A percentile compares a stretch with the other conserved stretches of the same genome.
phyloP scores from a whole-genome alignment of 1,140 invertebrate species.

The Orius insidiosus region DNA sequence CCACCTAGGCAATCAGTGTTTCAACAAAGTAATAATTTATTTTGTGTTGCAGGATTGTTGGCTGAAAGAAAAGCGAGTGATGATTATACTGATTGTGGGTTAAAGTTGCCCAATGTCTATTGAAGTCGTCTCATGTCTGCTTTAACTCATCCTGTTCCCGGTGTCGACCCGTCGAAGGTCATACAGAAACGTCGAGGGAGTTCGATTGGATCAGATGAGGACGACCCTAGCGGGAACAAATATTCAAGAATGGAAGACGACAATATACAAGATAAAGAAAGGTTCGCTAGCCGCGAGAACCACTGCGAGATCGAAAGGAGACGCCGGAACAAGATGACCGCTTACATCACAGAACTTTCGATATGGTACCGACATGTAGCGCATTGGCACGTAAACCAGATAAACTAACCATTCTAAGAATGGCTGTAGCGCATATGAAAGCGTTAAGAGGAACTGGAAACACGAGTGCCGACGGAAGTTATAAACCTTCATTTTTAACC shows the following conservation, averaged over 20 bases:
- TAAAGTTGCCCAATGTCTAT: no score
- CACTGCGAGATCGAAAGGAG: conserved; percentile 99
- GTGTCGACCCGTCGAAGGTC: conserved; percentile 39
- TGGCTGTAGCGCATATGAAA: conserved; percentile 99
- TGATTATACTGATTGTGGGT: no score
- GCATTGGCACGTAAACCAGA: conserved; percentile 95
- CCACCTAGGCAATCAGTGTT: no score
- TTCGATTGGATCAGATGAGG: conserved; percentile 59
- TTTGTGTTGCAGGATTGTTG: no score
- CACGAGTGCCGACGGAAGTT: conserved; percentile 81
- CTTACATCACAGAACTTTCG: conserved; percentile 97
- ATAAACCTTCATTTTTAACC: conserved; percentile 96
- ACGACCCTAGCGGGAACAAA: conserved; percentile 62
- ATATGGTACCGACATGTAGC: conserved; percentile 98
- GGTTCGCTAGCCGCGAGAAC: conserved; percentile 93
- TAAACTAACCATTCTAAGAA: conserved; percentile 95
- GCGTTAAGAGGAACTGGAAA: conserved; percentile 86
- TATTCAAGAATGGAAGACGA: conserved; percentile 80
- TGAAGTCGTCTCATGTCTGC: conserved; percentile 31
- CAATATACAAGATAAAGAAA: conserved; percentile 84
- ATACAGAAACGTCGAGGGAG: conserved; percentile 38
- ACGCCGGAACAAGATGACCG: conserved; percentile 98
- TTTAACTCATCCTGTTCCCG: conserved; percentile 43
- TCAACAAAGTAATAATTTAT: no score
- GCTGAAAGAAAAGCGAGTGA: no score